Base-by-base conservation (phyloP, 1,140 invertebrate genomes). In the Subanguina moxae region DNA sequence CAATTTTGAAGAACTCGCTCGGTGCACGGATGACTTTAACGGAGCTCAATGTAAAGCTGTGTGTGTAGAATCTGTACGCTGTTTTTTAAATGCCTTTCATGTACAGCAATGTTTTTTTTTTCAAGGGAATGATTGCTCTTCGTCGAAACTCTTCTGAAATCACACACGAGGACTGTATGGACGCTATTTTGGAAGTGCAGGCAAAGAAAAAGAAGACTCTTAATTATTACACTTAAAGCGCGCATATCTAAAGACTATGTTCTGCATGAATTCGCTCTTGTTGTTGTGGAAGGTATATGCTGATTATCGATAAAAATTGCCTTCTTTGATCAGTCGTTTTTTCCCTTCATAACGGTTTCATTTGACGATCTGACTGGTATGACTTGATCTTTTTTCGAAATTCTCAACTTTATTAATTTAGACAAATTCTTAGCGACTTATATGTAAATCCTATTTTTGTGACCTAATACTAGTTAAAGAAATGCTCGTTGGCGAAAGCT, bases 121-220 rank as follows among this genome's bases (percentile, higher is more conserved):
- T 83, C 43, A 74, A 90, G 89, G 94, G 96, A 84, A 99, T 99
- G 96, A 98, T 99, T 82, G 96, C 96, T 1, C 86, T 99, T 42
- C 87, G 96, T 64, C 87, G 95, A 59, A 94, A 92, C 73, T 94
- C 94, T 23, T 89, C 88, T 19, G 89, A 90, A 64, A 91, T 99
- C 28, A 94, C 90, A 21, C 96, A 99, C 83, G 96, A 99, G 86
- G 96, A 99, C 84, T 97, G 97, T 80, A 98, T 98, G 93, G 96
- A 99, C 86, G 96, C 94, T 67, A 98, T 99, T 75, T 89, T 98
- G 83, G 96, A 99, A 86, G 96, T 99, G 1, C 95, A 98, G 86
- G 94, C 96, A 9, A 98, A 98, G 88, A 99, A 99, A 88, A 99
- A 99, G 85, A 91, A 94, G 42, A 97, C 97, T 85, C 88, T 98